Evolutionary conservation across 2,113 vertebrate species (phyloP).

Genomic region (Syngnathus floridae): DNA sequence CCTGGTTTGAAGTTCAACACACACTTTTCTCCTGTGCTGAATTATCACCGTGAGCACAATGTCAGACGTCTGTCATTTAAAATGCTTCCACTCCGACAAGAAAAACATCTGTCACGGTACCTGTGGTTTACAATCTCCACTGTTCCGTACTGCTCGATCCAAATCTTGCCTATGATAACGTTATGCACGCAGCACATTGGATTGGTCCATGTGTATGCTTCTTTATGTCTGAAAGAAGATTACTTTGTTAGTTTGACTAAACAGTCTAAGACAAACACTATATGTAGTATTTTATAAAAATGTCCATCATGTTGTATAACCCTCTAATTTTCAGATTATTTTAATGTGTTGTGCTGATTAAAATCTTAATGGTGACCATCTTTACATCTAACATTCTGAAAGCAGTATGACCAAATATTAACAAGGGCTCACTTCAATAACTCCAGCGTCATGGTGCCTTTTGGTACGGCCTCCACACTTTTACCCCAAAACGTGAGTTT

Average conservation of each 20-base stretch:
- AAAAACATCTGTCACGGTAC: slow-evolving; percentile 60
- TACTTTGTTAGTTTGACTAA: neutral
- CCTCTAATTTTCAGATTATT: neutral
- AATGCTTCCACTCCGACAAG: slow-evolving; percentile 32
- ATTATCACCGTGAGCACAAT: slow-evolving; percentile 37
- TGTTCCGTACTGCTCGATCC: slow-evolving; percentile 96
- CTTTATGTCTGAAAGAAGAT: slow-evolving; percentile 71
- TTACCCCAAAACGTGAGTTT: slow-evolving; percentile 99
- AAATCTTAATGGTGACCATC: too few relatives aligned
- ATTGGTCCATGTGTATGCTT: slow-evolving; percentile 97
- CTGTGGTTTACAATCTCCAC: slow-evolving; percentile 96
- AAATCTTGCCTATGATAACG: slow-evolving; percentile 94
- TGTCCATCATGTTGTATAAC: neutral
- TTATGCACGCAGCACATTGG: slow-evolving; percentile 97
- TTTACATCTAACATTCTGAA: neutral
- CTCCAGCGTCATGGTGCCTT: slow-evolving; percentile 93
- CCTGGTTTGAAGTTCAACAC: slow-evolving; percentile 90
- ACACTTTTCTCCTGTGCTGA: slow-evolving; percentile 92
- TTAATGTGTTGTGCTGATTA: neutral
- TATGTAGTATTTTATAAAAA: neutral
- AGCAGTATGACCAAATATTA: neutral
- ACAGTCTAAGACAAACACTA: neutral
- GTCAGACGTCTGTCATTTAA: neutral
- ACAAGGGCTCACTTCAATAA: slow-evolving; percentile 83
- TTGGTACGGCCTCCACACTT: slow-evolving; percentile 95